Conservation (phyloP, 2,113 vertebrate genomes). For the Phaethon lepturus region DNA sequence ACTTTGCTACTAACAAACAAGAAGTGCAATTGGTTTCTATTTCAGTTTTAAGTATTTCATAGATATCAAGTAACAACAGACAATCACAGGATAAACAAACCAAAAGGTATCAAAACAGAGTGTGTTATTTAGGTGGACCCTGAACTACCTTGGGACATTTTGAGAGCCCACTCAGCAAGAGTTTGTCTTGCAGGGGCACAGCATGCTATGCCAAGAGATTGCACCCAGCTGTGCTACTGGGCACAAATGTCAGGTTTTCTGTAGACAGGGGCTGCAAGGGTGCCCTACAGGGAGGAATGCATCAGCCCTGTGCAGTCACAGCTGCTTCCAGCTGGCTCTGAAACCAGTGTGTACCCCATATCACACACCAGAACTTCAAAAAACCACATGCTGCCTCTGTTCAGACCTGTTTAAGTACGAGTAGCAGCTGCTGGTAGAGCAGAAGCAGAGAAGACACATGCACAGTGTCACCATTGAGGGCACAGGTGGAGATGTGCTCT, state of each 20-base stretch:
- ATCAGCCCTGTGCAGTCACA: not conserved
- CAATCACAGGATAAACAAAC: not conserved
- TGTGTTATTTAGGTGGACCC: not conserved
- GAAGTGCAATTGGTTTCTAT: not conserved
- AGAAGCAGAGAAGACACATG: not conserved
- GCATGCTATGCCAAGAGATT: rapidly evolving
- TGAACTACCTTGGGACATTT: not conserved
- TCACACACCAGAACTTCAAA: not conserved
- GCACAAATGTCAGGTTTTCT: not conserved
- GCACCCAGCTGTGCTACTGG: not conserved
- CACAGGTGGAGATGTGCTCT: not conserved
- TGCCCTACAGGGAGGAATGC: not conserved
- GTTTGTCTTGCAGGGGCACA: not conserved
- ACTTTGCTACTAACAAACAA: not conserved
- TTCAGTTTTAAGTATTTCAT: not conserved
- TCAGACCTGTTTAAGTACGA: not conserved
- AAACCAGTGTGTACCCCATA: not conserved
- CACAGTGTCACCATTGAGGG: rapidly evolving
- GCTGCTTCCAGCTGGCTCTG: not conserved
- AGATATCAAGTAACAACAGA: not conserved
- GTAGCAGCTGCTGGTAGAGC: not conserved
- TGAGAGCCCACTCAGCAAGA: not conserved
- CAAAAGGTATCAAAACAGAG: not conserved
- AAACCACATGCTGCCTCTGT: not conserved
- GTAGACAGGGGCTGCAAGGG: not conserved